A percentile compares a stretch with the other conserved stretches of the same genome.
phyloP scores from a whole-genome alignment of 35 echinoderm and acorn worm genomes.

The Chiridota heheva region DNA sequence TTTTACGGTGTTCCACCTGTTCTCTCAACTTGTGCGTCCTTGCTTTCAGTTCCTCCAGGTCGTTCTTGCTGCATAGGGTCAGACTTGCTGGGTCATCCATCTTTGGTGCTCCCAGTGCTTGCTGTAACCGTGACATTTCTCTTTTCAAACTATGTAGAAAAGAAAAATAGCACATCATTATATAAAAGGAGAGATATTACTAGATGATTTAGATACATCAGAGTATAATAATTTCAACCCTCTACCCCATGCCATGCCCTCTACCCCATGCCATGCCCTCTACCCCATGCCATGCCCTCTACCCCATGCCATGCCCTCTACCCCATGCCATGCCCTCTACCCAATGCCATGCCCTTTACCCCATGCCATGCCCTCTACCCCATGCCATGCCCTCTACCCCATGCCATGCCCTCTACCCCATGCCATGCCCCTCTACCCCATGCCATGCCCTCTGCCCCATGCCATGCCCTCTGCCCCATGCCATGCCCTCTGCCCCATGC shows the following conservation, averaged over 20 bases:
- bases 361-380: too few species aligned
- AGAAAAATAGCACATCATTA: not conserved
- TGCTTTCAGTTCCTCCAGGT: conserved; percentile 3
- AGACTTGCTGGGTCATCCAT: conserved; percentile 4
- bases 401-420: too few species aligned
- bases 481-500: too few species aligned
- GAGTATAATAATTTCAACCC: not conserved
- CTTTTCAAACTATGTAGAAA: conserved; percentile 10
- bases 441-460: too few species aligned
- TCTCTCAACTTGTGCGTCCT: conserved; percentile 8
- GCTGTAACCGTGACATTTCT: conserved; percentile 34
- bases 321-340: not conserved
- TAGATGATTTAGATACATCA: not conserved
- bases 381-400: too few species aligned
- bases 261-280: not conserved
- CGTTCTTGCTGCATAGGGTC: not conserved
- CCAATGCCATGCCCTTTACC: too few species aligned
- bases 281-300: not conserved
- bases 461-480: too few species aligned
- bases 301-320: not conserved
- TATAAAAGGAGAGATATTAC: not conserved
- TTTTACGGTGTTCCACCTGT: conserved; percentile 18
- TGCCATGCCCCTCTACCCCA: too few species aligned
- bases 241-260: not conserved
- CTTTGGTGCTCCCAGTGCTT: conserved; percentile 17